Base-by-base conservation (phyloP, 2,113 vertebrate genomes). In the Actenoides lindsayi region DNA sequence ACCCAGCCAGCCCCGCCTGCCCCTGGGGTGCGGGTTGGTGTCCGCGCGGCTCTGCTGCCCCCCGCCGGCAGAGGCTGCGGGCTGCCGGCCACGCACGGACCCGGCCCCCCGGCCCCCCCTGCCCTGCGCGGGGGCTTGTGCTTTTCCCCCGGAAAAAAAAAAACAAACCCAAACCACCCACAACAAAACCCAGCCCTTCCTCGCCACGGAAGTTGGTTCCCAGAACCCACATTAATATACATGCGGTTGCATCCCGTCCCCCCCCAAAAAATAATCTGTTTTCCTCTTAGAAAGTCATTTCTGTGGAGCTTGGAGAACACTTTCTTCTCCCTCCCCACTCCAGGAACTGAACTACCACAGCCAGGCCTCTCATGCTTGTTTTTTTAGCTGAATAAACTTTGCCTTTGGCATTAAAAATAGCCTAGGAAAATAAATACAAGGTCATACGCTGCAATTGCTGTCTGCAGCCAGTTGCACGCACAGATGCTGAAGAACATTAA, bases 21-120 rank as follows among this genome's bases (percentile, higher is more conserved):
- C 37, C 37, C 7, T 37, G 37, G 37, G 37, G 37, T 37, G 41
- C 41, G 41, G 41, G 41, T 12, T 41, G 3, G 41, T 13, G 41
- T 41, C 42, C 35, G 89, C 94, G 65, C 77, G 73, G 30, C 82
- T 89, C 82, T 96, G 93, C 96, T 95, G 83, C 96, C 96, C 68
- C 87, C 96, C 84, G 76, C 82, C 86, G 95, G 94, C 82, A 88
- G 95, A 41, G 18, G 24, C 10, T 13, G 59, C 44, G 30, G 56
- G 25, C 84, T 51, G 10, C 13, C 18, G 30, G 53, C 56, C 56
- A 11, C 27, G 18, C 33, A 18, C 9, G 4, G n/a, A 20, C 37
- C 37, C 37, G 37, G 37, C 37, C 37, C 10, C 30, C 56, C 12
- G 16, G 15, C 8, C 30, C 14, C 8, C 4, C 10, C 24, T 16